Evolutionary conservation across 2,888 invertebrate species (phyloP), one percentile per base, ranked within the genome.

Genomic region (Platycheirus albimanus): DNA sequence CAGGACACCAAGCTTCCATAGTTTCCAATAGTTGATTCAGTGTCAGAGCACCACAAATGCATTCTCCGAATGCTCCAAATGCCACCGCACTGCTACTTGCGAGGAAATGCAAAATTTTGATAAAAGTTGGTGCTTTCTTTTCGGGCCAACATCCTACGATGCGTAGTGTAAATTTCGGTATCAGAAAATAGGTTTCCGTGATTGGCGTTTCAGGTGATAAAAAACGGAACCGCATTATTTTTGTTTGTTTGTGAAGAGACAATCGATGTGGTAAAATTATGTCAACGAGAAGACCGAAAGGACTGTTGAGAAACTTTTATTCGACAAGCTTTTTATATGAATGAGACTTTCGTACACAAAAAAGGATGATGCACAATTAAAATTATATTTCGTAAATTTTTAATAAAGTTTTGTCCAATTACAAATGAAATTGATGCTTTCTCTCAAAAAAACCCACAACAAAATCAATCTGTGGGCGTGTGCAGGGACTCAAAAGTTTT

Each of bases 1-100:
- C 88, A 8, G 90, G 90, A 84, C 89, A 89, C 81, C 90, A 88
- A 33, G 89, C 90, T 85, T 89, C 90, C 70, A 90, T 85, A 0
- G 90, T 89, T 6, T 78, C 75, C 0, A 88, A 85, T 67, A 89
- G 72, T 70, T 88, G 85, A 66, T 86, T 67, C 11, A 89, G 66
- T 85, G 89, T 81, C 5, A 86, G 52, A 45, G 88, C 83, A 0
- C 89, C 89, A 41, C 87, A 89, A n/a, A 86, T 78, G 69, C 86
- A 86, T 83, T 89, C 90, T 45, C 88, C 88, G 41, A 87, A 75
- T 6, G 87, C 88, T 0, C 88, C 89, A 47, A 88, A 33, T 2
- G 86, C 84, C n/a, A 90, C 86, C 36, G 86, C 87, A 38, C 85
- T 64, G 19, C 86, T 84, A 74, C 87, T 87, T 19, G 89, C 84